Conservation (phyloP, 2,888 invertebrate species). For the Pristionchus entomophagus region DNA sequence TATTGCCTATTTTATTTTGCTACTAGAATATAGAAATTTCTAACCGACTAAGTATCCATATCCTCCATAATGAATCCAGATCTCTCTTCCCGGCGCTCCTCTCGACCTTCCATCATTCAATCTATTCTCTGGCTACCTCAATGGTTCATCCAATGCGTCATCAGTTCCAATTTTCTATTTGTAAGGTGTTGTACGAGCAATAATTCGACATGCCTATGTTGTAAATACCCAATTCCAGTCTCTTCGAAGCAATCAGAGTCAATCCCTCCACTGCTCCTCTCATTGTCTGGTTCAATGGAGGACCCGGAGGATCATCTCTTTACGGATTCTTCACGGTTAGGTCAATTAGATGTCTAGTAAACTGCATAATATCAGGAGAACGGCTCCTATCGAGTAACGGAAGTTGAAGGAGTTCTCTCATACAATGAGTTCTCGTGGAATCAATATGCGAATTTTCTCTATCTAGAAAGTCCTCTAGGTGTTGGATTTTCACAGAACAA, state of each 20-base stretch:
- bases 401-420: background rate
- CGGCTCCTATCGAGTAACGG: background rate
- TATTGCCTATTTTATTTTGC: too few relatives aligned
- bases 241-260: slow-evolving; percentile 11
- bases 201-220: too few relatives aligned
- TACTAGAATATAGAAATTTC: too few relatives aligned
- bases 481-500: slow-evolving; percentile 79
- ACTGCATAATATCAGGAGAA: background rate
- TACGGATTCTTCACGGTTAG: background rate
- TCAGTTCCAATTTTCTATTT: background rate
- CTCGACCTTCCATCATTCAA: background rate
- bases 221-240: background rate
- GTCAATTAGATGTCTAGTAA: background rate
- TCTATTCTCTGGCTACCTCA: background rate
- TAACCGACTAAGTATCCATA: too few relatives aligned
- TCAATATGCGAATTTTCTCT: slow-evolving; percentile 79
- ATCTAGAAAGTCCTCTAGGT: slow-evolving; percentile 80
- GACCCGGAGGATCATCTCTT: background rate
- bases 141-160: background rate
- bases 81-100: background rate
- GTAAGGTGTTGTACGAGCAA: too few relatives aligned
- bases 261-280: slow-evolving; percentile 20
- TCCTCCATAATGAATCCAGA: background rate
- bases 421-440: slow-evolving; percentile 22
- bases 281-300: slow-evolving; percentile 23